These are phyloP conservation scores for Hemicentrotus pulcherrimus DNA, from an alignment of 35 echinoderm and acorn worm genomes.

Conservation along the genomic window DNA sequence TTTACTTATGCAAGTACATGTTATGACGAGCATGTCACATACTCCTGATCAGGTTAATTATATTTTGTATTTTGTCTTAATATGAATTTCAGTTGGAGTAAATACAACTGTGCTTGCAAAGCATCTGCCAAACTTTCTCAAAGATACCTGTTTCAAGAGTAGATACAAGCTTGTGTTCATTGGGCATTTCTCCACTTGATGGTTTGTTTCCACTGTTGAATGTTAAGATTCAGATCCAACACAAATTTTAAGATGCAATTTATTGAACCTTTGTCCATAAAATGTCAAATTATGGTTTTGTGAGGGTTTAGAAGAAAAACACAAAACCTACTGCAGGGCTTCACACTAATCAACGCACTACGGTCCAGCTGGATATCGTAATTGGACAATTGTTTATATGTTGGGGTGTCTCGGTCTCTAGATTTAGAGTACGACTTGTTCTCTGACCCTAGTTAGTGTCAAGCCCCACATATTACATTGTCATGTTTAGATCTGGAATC, in stretches of 20 bases:
- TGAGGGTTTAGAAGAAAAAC: not conserved
- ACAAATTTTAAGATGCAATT: not conserved
- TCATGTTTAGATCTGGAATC: not conserved
- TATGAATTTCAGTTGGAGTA: not conserved
- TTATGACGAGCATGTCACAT: not conserved
- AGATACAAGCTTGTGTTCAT: not conserved
- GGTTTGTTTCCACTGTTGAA: not conserved
- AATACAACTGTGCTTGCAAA: not conserved
- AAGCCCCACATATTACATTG: not conserved
- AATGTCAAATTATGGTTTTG: not conserved
- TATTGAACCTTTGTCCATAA: not conserved
- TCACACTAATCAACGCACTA: not conserved
- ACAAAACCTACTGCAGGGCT: not conserved
- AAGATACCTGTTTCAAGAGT: not conserved
- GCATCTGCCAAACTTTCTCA: not conserved
- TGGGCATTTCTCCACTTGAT: not conserved
- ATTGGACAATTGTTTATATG: not conserved
- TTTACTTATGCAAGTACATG: not conserved
- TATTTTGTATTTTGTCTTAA: not conserved
- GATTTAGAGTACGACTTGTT: not conserved
- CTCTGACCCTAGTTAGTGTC: not conserved
- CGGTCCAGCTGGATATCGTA: not conserved
- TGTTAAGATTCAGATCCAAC: not conserved
- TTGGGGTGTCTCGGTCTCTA: not conserved
- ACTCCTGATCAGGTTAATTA: not conserved